Conservation (phyloP, 2,113 vertebrate genomes). For the Laticauda laticaudata region DNA sequence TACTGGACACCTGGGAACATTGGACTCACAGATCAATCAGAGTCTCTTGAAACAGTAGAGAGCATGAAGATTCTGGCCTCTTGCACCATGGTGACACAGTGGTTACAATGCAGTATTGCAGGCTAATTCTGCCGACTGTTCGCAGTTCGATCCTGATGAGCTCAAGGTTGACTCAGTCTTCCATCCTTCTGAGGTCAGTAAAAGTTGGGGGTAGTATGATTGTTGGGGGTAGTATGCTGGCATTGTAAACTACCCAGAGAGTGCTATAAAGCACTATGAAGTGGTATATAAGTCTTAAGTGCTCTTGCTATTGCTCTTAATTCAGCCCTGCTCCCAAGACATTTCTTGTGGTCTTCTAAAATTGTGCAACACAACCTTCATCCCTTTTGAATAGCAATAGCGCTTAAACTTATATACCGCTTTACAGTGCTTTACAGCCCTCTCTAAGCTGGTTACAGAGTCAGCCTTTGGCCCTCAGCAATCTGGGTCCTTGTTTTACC, state of each 20-base stretch:
- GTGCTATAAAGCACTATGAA: neutral
- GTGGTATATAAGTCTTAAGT: neutral
- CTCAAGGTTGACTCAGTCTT: neutral
- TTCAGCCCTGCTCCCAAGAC: neutral
- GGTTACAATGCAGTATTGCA: neutral
- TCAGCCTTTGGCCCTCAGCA: too few species aligned
- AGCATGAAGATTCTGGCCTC: neutral
- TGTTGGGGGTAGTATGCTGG: neutral
- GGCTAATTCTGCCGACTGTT: neutral
- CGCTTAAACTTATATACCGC: too few species aligned
- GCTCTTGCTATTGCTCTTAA: neutral
- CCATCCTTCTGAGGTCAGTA: neutral
- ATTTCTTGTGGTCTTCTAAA: neutral
- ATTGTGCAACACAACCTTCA: neutral
- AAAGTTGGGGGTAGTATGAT: neutral
- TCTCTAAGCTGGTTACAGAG: too few species aligned
- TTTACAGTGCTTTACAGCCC: too few species aligned
- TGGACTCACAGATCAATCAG: too few species aligned
- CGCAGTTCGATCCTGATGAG: neutral
- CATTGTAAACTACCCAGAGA: neutral
- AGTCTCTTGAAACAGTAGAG: neutral
- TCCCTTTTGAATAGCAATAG: too few species aligned
- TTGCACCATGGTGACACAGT: neutral
- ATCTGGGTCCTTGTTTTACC: too few species aligned
- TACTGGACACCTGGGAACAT: neutral